Conservation (phyloP, 2,888 invertebrate genomes). For the Adineta ricciae region DNA sequence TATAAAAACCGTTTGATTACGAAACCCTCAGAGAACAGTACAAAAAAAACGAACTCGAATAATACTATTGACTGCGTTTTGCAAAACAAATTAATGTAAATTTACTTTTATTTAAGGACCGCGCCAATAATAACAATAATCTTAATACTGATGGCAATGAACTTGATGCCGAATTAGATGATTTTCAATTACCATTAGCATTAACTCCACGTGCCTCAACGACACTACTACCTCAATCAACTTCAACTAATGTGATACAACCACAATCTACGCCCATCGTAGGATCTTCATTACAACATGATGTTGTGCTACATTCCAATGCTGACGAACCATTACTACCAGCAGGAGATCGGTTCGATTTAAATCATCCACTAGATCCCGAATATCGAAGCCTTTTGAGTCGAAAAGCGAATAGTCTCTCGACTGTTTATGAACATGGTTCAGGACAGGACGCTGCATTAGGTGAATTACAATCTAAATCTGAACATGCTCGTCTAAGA, state of each 20-base stretch:
- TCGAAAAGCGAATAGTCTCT: conserved; percentile 11
- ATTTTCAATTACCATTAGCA: background rate
- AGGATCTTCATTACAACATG: background rate
- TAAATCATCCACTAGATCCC: background rate
- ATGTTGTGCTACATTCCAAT: background rate
- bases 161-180: background rate
- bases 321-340: background rate
- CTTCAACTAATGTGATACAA: background rate
- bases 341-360: background rate
- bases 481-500: background rate
- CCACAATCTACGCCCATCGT: background rate
- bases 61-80: background rate
- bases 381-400: background rate
- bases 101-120: background rate
- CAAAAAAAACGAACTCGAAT: background rate
- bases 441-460: background rate
- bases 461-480: background rate
- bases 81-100: too few relatives aligned
- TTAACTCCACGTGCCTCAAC: background rate
- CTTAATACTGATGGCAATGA: background rate
- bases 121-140: background rate
- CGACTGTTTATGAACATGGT: background rate
- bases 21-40: background rate
- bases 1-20: background rate
- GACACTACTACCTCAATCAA: background rate